Evolutionary conservation across 2,888 invertebrate species (phyloP).

Genomic region (Agonum fuliginosum): DNA sequence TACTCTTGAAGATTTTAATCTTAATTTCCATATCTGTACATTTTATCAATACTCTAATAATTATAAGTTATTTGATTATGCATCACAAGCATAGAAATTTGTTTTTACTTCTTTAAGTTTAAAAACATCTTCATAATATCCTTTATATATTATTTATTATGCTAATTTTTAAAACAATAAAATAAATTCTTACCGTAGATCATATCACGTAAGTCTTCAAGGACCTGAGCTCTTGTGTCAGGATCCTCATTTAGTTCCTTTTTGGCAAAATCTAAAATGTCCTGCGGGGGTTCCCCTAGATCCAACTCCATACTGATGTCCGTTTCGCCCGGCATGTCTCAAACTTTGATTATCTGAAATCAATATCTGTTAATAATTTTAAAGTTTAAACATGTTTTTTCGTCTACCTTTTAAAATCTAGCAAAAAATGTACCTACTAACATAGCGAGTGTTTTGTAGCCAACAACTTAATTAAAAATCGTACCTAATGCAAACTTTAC

Average conservation of each 20-base stretch:
- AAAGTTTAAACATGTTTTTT: too few species aligned
- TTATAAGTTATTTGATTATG: too few species aligned
- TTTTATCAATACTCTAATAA: too few species aligned
- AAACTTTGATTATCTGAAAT: not conserved
- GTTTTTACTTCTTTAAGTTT: constrained; percentile 84
- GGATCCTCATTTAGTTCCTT: constrained; percentile 83
- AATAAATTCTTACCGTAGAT: constrained; percentile 78
- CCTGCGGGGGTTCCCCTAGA: constrained; percentile 79
- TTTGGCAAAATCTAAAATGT: constrained; percentile 81
- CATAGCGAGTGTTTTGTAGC: too few species aligned
- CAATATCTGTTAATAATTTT: not conserved
- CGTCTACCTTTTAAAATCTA: too few species aligned
- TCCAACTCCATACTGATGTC: constrained; percentile 78
- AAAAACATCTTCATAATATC: constrained; percentile 84
- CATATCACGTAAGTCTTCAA: constrained; percentile 84
- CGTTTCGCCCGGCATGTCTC: constrained; percentile 74
- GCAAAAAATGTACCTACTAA: too few species aligned
- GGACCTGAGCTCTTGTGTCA: constrained; percentile 79
- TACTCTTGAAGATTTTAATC: too few species aligned
- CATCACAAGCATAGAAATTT: too few species aligned
- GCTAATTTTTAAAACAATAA: constrained; percentile 79
- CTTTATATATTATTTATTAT: constrained; percentile 83
- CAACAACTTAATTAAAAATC: too few species aligned
- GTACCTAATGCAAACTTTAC: too few species aligned
- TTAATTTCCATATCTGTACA: too few species aligned